Evolutionary conservation across 92 coral and sea anemone species (phyloP), one percentile per base, ranked within the genome.

Genomic region (Porites cylindrica): DNA sequence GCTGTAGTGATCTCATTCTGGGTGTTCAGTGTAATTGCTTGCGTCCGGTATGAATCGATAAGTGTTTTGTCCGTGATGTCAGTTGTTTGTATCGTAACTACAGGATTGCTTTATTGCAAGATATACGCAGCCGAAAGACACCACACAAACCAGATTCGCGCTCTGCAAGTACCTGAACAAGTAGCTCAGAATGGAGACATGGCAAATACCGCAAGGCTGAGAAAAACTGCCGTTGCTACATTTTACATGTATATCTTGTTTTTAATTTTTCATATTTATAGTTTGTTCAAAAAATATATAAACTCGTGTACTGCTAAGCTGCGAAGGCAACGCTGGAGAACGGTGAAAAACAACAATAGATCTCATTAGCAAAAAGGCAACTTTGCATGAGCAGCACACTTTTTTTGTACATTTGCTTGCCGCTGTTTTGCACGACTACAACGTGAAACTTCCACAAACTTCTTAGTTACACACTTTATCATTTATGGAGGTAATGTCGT

Each of bases 201-300:
- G 16, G 17, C 10, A 53, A 75, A 75, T 12, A 4, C 56, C 10
- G 62, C 61, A 3, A n/a, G 78, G 63, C 78, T 2, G 47, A 52
- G 62, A 52, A 75, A 75, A 51, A 50, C 78, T 52, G 78, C 63
- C 3, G 9, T 75, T 19, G 11, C 38, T 52, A 75, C 78, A 19
- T 75, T 52, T 8, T 52, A 75, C 26, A 61, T 75, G 56, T 53
- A 75, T 51, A 24, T 74, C 20, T 59, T n/a, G 61, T 74, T 74
- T 74, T 74, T 51, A 1, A 38, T 50, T 8, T 4, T 0, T 38
- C 47, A 38, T 38, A 38, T 0, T 38, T 38, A 38, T 4, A 38
- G 47, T 38, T 38, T 38, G 47, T 38, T 38, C 7, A 38, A 38
- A 38, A 4, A 38, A 38, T 38, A 38, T 38, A 38, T 38, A 38